Base-by-base conservation (phyloP, 1,140 invertebrate genomes). In the Apocrypta bakeri region DNA sequence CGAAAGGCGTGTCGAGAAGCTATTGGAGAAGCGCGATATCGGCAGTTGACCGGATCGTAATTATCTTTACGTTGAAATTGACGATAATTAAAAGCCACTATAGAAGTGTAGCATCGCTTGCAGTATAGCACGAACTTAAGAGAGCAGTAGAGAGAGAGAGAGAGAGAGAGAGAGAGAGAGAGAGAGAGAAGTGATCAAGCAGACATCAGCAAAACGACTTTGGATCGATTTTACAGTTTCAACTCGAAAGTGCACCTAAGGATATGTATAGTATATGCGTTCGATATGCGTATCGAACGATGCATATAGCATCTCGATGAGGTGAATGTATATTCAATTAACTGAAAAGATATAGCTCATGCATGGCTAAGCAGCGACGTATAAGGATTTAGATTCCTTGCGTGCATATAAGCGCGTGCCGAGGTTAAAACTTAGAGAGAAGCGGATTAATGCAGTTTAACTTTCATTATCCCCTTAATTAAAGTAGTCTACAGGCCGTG, bases 51-150 rank as follows among this genome's bases (percentile, higher is more conserved):
- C 69, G 29, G 48, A 27, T 64, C 48, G 64, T 63, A 73, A 81
- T 74, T 81, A 81, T 81, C 79, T 56, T 74, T 81, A 81, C 69
- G 31, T 56, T 27, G 33, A 81, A 81, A 81, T 73, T 64, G 69
- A 64, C 29, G 79, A 73, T 74, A 74, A 81, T 81, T 81, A 81
- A 81, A 81, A 74, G 33, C 29, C 33, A 69, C 78, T 56, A 29
- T 12, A 56, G 33, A 2, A 2, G 64, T n/a, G 68, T 24, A 27
- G 63, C 63, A n/a, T 66, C 33, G 33, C 2, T 37, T n/a, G n/a
- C n/a, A n/a, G n/a, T n/a, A n/a, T n/a, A n/a, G n/a, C n/a, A n/a
- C n/a, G n/a, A n/a, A n/a, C n/a, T n/a, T n/a, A n/a, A n/a, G n/a
- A n/a, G n/a, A n/a, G n/a, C n/a, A n/a, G n/a, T n/a, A 17, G 48